phyloP scores from a whole-genome alignment of 1,140 invertebrate genomes.

The Bombus haemorrhoidalis region DNA sequence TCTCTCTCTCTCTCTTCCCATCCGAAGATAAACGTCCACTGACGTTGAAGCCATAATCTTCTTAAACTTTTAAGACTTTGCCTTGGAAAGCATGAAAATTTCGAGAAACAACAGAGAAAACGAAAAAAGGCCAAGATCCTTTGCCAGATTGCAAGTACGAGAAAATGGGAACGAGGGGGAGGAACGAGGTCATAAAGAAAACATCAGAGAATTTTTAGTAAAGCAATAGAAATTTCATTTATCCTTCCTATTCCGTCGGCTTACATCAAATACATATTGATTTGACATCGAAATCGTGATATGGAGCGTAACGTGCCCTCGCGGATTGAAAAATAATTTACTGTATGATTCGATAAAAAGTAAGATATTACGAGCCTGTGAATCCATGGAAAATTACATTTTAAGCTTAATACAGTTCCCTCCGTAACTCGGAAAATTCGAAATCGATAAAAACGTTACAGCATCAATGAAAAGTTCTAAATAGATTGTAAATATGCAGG shows the following conservation, averaged over 20 bases:
- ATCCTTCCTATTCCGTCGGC: neutral
- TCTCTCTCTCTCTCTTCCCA: slow-evolving; percentile 7
- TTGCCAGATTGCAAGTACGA: slow-evolving; percentile 13
- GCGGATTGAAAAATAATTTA: neutral
- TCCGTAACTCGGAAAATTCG: neutral
- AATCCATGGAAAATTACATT: neutral
- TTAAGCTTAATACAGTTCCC: too few relatives aligned
- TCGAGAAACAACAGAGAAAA: neutral
- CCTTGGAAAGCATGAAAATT: slow-evolving; percentile 40
- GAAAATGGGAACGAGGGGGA: neutral
- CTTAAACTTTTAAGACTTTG: slow-evolving; percentile 59
- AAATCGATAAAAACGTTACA: neutral
- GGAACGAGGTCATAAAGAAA: neutral
- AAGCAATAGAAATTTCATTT: slow-evolving; percentile 36
- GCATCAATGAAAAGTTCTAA: slow-evolving; percentile 47
- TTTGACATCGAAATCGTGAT: slow-evolving; percentile 8
- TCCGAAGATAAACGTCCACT: slow-evolving; percentile 22
- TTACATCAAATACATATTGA: slow-evolving; percentile 24
- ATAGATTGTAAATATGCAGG: slow-evolving; percentile 60
- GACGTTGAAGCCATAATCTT: slow-evolving; percentile 40
- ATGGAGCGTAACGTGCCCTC: neutral
- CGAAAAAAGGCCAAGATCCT: neutral
- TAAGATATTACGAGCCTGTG: neutral
- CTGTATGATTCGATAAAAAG: too few relatives aligned
- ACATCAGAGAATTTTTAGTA: slow-evolving; percentile 26